Evolutionary conservation across 2,888 invertebrate genomes (phyloP).

Genomic region (Hydrotaea cyrtoneurina): DNA sequence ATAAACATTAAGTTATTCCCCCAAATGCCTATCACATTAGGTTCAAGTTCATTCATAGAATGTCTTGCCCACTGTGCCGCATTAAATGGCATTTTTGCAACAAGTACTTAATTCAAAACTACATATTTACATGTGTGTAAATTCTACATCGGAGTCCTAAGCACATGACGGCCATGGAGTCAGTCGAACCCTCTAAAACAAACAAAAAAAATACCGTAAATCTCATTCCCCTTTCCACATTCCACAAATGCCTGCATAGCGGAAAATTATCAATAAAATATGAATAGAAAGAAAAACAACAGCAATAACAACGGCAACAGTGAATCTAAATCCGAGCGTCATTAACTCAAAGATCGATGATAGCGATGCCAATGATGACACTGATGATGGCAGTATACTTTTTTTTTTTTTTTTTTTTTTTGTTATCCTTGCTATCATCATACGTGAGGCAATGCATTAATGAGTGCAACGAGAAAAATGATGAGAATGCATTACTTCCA

Average conservation of each 20-base stretch:
- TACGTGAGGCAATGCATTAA: slow-evolving; percentile 56
- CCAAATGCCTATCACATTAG: too few relatives aligned
- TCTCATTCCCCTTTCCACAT: background rate
- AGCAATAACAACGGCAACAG: background rate
- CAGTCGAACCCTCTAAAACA: background rate
- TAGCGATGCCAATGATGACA: background rate
- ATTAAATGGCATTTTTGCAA: slow-evolving; percentile 20
- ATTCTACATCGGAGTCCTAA: background rate
- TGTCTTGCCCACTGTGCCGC: background rate
- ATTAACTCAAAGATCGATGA: slow-evolving; percentile 52
- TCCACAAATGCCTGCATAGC: slow-evolving; percentile 3
- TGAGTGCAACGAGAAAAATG: slow-evolving; percentile 60
- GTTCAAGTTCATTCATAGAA: too few relatives aligned
- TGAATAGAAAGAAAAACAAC: background rate
- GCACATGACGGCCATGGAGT: too few relatives aligned
- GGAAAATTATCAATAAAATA: slow-evolving; percentile 24
- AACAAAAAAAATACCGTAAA: background rate
- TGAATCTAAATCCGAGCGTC: background rate
- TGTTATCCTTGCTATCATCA: too few relatives aligned
- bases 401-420: too few relatives aligned
- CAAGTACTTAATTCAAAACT: background rate
- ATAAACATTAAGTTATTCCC: too few relatives aligned
- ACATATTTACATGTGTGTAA: background rate
- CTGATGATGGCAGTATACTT: slow-evolving; percentile 49
- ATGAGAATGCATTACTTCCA: slow-evolving; percentile 54